Percentiles rank a stretch among this genome's conserved stretches.
Evolutionary conservation across 1,140 invertebrate species (phyloP).

Genomic region (Drosophila subpulchrella): DNA sequence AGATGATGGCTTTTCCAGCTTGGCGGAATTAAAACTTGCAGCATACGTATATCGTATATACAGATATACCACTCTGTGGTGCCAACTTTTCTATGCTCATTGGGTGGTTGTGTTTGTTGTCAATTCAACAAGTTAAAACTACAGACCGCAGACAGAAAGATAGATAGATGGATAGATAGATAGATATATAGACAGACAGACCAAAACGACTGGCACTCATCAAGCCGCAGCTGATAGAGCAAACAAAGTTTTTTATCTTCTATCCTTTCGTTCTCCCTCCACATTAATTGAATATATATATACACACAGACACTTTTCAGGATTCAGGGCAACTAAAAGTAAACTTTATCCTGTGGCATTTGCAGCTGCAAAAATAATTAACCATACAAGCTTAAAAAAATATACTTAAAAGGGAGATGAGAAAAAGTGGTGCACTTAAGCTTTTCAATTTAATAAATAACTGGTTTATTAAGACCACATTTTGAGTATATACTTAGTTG

Average conservation of each 20-base stretch:
- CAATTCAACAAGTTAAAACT: constrained; percentile 32
- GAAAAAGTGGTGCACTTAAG: neutral
- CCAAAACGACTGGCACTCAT: constrained; percentile 5
- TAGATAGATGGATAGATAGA: neutral
- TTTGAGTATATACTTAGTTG: too few species aligned
- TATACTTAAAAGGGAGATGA: neutral
- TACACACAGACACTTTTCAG: neutral
- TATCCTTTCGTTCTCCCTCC: neutral
- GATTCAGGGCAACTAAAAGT: constrained; percentile 8
- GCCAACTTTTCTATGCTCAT: constrained; percentile 40
- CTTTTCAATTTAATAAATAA: constrained; percentile 9
- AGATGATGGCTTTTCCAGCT: constrained; percentile 19
- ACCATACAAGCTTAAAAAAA: neutral
- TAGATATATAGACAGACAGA: neutral
- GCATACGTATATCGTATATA: constrained; percentile 6
- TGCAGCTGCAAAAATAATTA: constrained; percentile 29
- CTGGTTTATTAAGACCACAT: neutral
- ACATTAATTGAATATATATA: constrained; percentile 17
- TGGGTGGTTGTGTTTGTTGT: neutral
- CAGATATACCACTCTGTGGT: constrained; percentile 8
- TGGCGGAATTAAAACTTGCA: constrained; percentile 56
- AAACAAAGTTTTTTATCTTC: constrained; percentile 17
- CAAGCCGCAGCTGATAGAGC: constrained; percentile 20
- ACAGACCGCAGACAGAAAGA: constrained; percentile 12
- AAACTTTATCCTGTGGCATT: constrained; percentile 17